Percentiles rank a stretch among this genome's conserved stretches.
phyloP scores from a whole-genome alignment of 2,888 invertebrate genomes.

The Plagodis pulveraria region DNA sequence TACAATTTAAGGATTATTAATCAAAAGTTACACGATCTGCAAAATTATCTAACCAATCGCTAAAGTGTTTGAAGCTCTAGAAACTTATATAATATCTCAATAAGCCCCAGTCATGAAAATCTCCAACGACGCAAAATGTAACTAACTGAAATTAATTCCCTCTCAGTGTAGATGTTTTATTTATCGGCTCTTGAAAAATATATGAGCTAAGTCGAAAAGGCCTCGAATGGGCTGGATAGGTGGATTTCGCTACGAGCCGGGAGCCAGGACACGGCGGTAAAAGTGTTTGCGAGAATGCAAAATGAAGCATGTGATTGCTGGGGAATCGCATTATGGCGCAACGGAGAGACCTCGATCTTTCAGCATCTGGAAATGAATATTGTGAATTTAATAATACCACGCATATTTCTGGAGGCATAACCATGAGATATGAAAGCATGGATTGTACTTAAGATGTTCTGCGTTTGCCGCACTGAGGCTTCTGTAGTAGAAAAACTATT shows the following conservation, averaged over 20 bases:
- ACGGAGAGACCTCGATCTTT: conserved; percentile 45
- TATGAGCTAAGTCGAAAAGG: conserved; percentile 36
- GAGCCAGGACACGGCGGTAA: conserved; percentile 55
- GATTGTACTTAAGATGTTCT: neutral
- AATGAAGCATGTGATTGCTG: conserved; percentile 81
- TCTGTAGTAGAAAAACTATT: neutral
- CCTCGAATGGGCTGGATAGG: conserved; percentile 12
- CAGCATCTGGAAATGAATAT: conserved; percentile 48
- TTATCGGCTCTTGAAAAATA: conserved; percentile 34
- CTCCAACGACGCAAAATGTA: conserved; percentile 29
- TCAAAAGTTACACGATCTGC: too few species aligned
- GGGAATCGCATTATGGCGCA: conserved; percentile 70
- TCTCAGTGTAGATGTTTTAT: conserved; percentile 28
- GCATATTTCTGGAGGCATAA: conserved; percentile 11
- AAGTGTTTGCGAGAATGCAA: conserved; percentile 76
- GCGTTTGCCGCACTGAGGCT: neutral
- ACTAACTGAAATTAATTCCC: conserved; percentile 34
- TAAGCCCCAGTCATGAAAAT: neutral
- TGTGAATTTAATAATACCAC: conserved; percentile 33
- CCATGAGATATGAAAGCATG: conserved; percentile 5
- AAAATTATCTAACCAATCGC: neutral
- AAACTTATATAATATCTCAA: neutral
- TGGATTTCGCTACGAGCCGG: conserved; percentile 36
- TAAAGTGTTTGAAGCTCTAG: conserved; percentile 1
- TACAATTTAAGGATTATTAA: too few species aligned